phyloP scores from a whole-genome alignment of 2,797 vertebrate genomes.

The Onychomys leucogaster region DNA sequence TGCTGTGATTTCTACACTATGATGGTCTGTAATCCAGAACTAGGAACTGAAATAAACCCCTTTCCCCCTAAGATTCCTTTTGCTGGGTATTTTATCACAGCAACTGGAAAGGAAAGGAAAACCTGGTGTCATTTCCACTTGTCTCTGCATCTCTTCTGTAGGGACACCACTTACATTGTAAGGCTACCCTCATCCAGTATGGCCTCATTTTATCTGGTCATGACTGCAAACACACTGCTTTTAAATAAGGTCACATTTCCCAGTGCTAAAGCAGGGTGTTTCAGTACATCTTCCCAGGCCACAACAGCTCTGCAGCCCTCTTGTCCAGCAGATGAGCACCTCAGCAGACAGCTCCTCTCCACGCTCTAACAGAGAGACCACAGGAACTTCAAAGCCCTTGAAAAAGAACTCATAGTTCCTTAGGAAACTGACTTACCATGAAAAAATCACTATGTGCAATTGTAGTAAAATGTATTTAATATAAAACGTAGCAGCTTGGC shows the following conservation, averaged over 20 bases:
- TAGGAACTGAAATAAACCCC: neutral
- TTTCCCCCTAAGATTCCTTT: neutral
- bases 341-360: neutral
- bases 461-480: constrained; percentile 1
- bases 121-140: fast-evolving
- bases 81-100: neutral
- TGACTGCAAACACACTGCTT: neutral
- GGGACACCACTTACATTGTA: neutral
- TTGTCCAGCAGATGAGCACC: neutral
- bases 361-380: neutral
- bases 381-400: neutral
- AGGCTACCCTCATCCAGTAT: neutral
- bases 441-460: neutral
- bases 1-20: neutral
- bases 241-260: neutral
- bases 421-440: neutral
- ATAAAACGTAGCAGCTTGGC: neutral
- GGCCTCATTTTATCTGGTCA: neutral
- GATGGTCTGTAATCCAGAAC: neutral
- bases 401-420: neutral
- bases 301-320: neutral
- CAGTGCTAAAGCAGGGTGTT: neutral
- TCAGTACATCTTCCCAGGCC: neutral
- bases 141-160: neutral
- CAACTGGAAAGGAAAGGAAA: neutral